Base-by-base conservation (phyloP, 1,140 invertebrate genomes). In the Pseudachorutes palmiensis region DNA sequence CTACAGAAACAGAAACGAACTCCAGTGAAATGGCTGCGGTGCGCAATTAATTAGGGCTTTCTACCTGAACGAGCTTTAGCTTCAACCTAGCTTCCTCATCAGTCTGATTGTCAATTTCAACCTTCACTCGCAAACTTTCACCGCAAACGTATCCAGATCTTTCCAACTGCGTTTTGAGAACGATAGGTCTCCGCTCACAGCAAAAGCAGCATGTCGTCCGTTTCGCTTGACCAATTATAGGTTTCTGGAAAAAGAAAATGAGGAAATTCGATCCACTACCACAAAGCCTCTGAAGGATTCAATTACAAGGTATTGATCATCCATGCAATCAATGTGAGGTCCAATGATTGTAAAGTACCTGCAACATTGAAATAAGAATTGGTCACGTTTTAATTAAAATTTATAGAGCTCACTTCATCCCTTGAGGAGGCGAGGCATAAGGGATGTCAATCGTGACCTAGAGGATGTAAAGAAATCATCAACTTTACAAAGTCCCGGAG, bases 261-360 rank as follows among this genome's bases (percentile, higher is more conserved):
- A 14, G 24, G 24, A 55, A 55, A 55, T 55, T 26, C 24, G 24
- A 55, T 5, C 24, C 51, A 55, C 9, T 45, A 9, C 9, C 36
- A 45, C 36, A n/a, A n/a, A n/a, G 36, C 36, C 36, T 45, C 36
- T 45, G 36, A 45, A 19, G 36, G 36, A 45, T 45, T 45, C 36
- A 45, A 45, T 45, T 45, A 12, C 88, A 81, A 91, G 79, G 77
- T 89, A 90, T 77, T 90, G 86, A 75, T 91, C 88, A 67, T 91
- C 89, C 88, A 90, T 90, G 75, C 89, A 91, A 77, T 92, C 89
- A 73, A 90, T 90, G 74, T 90, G 87, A 16, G 89, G 89, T 22
- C 89, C 89, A 72, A 91, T 88, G 36, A 91, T 82, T 0, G 89
- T 90, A 76, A 92, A 91, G 76, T 92, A 91, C n/a, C n/a, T n/a